A percentile compares a stretch with the other conserved stretches of the same genome.
These are phyloP conservation scores for Alfaro cultratus DNA, from an alignment of 2,797 vertebrate species.

Conservation along the genomic window DNA sequence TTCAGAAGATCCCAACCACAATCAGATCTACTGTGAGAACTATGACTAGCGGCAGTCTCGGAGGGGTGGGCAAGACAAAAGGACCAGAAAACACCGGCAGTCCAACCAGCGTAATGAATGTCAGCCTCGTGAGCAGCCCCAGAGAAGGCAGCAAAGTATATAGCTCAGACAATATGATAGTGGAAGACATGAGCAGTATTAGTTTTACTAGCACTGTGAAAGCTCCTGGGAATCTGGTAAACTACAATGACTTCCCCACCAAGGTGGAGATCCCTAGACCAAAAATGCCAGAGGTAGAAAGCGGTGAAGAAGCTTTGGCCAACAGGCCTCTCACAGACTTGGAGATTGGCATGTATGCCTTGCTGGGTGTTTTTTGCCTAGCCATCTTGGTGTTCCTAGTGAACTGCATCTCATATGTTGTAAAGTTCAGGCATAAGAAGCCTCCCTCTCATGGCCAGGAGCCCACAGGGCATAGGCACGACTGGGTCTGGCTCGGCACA, in stretches of 20 bases:
- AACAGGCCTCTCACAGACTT: slow-evolving; percentile 88
- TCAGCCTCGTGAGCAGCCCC: slow-evolving; percentile 65
- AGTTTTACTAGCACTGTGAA: slow-evolving; percentile 74
- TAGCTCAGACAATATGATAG: slow-evolving; percentile 66
- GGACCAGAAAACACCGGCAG: slow-evolving; percentile 50
- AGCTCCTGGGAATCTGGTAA: slow-evolving; percentile 80
- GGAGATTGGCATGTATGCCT: slow-evolving; percentile 95
- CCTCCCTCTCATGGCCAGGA: slow-evolving; percentile 85
- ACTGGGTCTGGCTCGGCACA: slow-evolving; percentile 93
- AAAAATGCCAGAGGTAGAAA: slow-evolving; percentile 55
- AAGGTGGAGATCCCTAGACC: slow-evolving; percentile 80
- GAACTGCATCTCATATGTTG: slow-evolving; percentile 89
- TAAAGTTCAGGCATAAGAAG: slow-evolving; percentile 90
- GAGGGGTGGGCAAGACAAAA: slow-evolving; percentile 65
- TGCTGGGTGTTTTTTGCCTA: slow-evolving; percentile 93
- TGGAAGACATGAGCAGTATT: slow-evolving; percentile 64
- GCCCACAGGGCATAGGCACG: slow-evolving; percentile 88
- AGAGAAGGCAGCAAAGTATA: slow-evolving; percentile 57
- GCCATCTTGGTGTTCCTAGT: slow-evolving; percentile 94
- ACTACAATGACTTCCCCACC: slow-evolving; percentile 85
- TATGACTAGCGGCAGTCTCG: slow-evolving; percentile 76
- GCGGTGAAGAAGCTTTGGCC: slow-evolving; percentile 71
- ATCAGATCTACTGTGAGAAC: slow-evolving; percentile 81
- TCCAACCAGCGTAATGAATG: slow-evolving; percentile 59
- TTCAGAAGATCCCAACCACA: slow-evolving; percentile 80